Conservation (phyloP, 2,797 vertebrate species). For the Cynopterus sphinx region DNA sequence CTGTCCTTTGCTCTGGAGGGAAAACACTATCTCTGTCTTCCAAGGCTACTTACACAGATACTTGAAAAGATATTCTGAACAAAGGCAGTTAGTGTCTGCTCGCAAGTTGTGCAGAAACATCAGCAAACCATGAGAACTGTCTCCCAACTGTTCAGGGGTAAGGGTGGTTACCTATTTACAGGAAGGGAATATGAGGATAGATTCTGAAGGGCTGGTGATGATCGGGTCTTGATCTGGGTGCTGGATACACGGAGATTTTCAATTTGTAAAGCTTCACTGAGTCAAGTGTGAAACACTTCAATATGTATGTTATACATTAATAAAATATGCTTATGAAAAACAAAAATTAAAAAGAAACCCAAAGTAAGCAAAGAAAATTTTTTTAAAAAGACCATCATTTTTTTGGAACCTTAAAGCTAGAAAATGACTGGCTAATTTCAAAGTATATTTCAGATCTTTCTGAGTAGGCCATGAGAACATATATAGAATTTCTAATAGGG, state of each 20-base stretch:
- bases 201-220: background rate
- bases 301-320: background rate
- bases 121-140: background rate
- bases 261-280: background rate
- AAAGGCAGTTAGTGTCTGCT: background rate
- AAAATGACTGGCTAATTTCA: conserved; percentile 8
- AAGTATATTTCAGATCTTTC: background rate
- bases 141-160: background rate
- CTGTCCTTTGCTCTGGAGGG: background rate
- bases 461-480: background rate
- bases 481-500: background rate
- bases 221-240: background rate
- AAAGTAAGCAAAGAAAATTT: background rate
- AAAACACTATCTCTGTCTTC: background rate
- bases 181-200: background rate
- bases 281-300: background rate
- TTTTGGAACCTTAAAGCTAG: background rate
- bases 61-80: conserved; percentile 4
- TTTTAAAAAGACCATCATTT: background rate
- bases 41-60: background rate
- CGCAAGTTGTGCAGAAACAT: background rate
- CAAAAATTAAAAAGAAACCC: background rate
- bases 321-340: background rate
- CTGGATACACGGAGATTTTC: background rate
- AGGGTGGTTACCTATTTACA: background rate